A percentile compares a stretch with the other conserved stretches of the same genome.
Evolutionary conservation across 2,113 vertebrate species (phyloP).

Genomic region (Phrynocephalus versicolor): DNA sequence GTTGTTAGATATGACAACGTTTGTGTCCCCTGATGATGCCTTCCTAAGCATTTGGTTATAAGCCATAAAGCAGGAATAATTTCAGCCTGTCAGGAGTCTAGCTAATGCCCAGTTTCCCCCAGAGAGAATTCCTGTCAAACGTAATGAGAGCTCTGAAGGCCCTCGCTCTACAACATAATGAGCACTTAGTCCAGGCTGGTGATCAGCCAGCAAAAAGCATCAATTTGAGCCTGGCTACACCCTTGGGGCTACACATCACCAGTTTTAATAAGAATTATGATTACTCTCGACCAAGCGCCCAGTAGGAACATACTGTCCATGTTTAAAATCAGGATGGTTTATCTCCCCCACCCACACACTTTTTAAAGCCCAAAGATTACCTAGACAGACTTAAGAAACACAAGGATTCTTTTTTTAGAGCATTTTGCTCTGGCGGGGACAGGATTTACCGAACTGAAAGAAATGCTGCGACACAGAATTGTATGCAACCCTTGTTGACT

Average conservation of each 20-base stretch:
- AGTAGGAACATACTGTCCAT: conserved; percentile 71
- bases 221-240: conserved; percentile 83
- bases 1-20: conserved; percentile 87
- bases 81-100: conserved; percentile 85
- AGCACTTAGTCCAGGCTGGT: conserved; percentile 86
- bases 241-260: conserved; percentile 81
- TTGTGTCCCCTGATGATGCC: conserved; percentile 79
- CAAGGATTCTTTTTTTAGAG: conserved; percentile 42
- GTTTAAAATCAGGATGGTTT: conserved; percentile 70
- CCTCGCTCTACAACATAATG: conserved; percentile 87
- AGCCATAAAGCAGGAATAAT: conserved; percentile 86
- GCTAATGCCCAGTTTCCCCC: conserved; percentile 85
- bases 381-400: conserved; percentile 58
- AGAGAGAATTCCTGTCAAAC: conserved; percentile 87
- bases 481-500: too few species aligned
- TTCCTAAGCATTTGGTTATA: conserved; percentile 85
- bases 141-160: conserved; percentile 86
- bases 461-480: too few species aligned
- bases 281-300: conserved; percentile 80
- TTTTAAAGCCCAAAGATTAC: conserved; percentile 64
- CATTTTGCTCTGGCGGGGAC: neutral
- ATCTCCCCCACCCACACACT: conserved; percentile 8
- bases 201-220: conserved; percentile 86
- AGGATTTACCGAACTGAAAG: neutral
- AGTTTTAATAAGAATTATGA: conserved; percentile 88